A percentile compares a stretch with the other conserved stretches of the same genome.
Conservation (phyloP, 2,888 invertebrate species). For the Drosophila emarginata region DNA sequence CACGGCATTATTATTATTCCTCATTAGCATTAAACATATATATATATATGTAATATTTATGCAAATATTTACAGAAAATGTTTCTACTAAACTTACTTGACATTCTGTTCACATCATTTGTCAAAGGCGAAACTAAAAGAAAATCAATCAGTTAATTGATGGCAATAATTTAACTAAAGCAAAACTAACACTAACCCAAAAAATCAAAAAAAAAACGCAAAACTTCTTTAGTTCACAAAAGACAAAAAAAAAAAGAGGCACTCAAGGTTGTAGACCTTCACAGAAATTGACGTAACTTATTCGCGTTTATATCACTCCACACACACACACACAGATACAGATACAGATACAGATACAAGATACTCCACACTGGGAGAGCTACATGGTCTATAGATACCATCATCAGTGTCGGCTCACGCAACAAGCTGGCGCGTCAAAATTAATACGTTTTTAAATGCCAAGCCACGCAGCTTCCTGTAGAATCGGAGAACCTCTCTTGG, state of each 20-base stretch:
- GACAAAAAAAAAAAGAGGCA: not conserved
- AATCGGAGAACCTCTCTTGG: slow-evolving; percentile 24
- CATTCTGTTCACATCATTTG: slow-evolving; percentile 62
- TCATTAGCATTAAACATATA: slow-evolving; percentile 61
- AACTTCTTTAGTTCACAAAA: not conserved
- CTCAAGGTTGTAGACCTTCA: slow-evolving; percentile 72
- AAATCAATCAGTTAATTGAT: slow-evolving; percentile 65
- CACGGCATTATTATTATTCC: slow-evolving; percentile 24
- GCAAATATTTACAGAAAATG: slow-evolving; percentile 66
- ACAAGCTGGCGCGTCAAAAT: slow-evolving; percentile 71
- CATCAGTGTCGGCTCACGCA: slow-evolving; percentile 59
- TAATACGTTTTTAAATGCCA: slow-evolving; percentile 77
- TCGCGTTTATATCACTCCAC: slow-evolving; percentile 73
- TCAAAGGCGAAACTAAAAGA: slow-evolving; percentile 41
- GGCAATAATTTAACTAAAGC: slow-evolving; percentile 63
- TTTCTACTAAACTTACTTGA: slow-evolving; percentile 1
- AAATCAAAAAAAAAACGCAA: not conserved
- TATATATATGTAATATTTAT: slow-evolving; percentile 60
- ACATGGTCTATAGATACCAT: slow-evolving; percentile 62
- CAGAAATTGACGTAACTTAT: slow-evolving; percentile 75
- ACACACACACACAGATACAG: slow-evolving; percentile 24
- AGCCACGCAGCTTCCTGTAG: slow-evolving; percentile 75
- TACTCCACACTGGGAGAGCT: slow-evolving; percentile 1
- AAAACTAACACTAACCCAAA: not conserved
- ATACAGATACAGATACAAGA: slow-evolving; percentile 31